Conservation (phyloP, 1,140 invertebrate species). For the Octopus sinensis region DNA sequence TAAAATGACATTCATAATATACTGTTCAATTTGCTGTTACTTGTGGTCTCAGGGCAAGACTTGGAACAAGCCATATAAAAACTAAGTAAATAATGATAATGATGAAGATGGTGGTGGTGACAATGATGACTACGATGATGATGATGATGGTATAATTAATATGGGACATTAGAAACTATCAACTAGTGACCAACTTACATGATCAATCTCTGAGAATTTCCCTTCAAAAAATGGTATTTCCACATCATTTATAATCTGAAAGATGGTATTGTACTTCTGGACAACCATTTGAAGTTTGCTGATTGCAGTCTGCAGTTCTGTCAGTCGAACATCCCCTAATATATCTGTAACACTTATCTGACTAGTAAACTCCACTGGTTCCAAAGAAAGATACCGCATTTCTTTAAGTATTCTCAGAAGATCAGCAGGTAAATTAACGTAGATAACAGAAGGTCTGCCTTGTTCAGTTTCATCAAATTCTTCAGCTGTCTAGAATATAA, state of each 20-base stretch:
- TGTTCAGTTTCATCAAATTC: constrained; percentile 53
- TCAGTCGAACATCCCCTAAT: constrained; percentile 46
- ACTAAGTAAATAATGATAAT: too few species aligned
- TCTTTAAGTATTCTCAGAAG: constrained; percentile 51
- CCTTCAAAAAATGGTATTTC: constrained; percentile 55
- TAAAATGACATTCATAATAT: too few species aligned
- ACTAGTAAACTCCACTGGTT: constrained; percentile 49
- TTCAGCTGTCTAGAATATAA: constrained; percentile 44
- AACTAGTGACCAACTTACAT: constrained; percentile 33
- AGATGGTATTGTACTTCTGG: constrained; percentile 57
- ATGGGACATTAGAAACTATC: too few species aligned
- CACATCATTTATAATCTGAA: constrained; percentile 53
- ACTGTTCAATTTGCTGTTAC: too few species aligned
- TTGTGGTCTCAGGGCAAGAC: too few species aligned
- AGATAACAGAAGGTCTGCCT: constrained; percentile 48
- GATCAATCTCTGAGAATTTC: constrained; percentile 52
- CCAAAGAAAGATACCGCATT: constrained; percentile 50
- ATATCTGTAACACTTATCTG: constrained; percentile 49
- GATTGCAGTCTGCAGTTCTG: constrained; percentile 46
- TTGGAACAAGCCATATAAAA: too few species aligned
- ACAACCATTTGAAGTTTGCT: constrained; percentile 54
- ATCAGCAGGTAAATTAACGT: constrained; percentile 54
- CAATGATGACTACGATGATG: too few species aligned
- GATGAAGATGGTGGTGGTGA: too few species aligned
- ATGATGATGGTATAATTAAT: too few species aligned